phyloP scores from a whole-genome alignment of 2,888 invertebrate genomes.

The Diplazon laetatorius region DNA sequence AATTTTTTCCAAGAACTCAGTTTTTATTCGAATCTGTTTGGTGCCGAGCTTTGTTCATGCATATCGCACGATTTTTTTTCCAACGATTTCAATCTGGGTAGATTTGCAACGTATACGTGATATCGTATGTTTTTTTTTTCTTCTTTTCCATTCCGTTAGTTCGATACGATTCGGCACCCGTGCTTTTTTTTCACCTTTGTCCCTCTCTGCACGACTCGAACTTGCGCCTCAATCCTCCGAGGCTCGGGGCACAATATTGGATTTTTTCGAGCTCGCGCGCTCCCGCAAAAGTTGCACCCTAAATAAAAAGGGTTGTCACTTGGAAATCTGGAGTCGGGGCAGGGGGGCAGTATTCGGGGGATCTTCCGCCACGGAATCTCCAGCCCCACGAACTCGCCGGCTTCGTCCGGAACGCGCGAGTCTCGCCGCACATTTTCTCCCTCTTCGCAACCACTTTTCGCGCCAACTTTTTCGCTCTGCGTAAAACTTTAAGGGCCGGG shows the following conservation, averaged over 20 bases:
- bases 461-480: constrained; percentile 69
- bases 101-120: background rate
- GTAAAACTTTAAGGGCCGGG: constrained; percentile 77
- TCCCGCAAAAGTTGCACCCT: constrained; percentile 76
- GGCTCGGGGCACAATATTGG: constrained; percentile 76
- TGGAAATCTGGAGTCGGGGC: constrained; percentile 57
- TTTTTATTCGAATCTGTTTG: too few species aligned
- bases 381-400: constrained; percentile 49
- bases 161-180: constrained; percentile 46
- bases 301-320: constrained; percentile 82
- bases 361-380: constrained; percentile 41
- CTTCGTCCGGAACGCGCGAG: constrained; percentile 40
- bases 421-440: constrained; percentile 58
- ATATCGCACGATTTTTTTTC: background rate
- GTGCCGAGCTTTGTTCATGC: background rate
- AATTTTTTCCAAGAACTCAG: too few species aligned
- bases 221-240: constrained; percentile 40
- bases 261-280: constrained; percentile 76
- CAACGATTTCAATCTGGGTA: background rate
- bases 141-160: constrained; percentile 22
- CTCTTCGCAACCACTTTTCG: constrained; percentile 67
- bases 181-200: constrained; percentile 62
- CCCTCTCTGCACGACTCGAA: background rate
- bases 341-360: constrained; percentile 41
- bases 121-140: constrained; percentile 3